Evolutionary conservation across 2,113 vertebrate genomes (phyloP), one percentile per base, ranked within the genome.

Genomic region (Sander lucioperca): DNA sequence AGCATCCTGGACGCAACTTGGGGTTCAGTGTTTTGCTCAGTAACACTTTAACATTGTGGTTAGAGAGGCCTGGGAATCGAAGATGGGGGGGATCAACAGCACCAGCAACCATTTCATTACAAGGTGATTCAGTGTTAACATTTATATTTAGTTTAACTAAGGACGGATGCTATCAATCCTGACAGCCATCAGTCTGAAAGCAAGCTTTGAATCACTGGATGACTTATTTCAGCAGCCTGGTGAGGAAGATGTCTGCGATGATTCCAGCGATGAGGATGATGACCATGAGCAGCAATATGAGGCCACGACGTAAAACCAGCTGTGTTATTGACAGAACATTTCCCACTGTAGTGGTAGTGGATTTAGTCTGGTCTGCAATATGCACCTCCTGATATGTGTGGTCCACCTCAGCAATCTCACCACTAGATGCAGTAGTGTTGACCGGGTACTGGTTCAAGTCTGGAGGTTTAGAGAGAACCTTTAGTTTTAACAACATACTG

Each of bases 221-320:
- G 39, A 39, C 13, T 93, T 74, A 84, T 65, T 89, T 82, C 13
- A 96, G 74, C 51, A 92, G 51, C 0, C 0, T 23, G 0, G 72
- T 85, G 45, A 96, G 62, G 77, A 94, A 4, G 13, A 39, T 6
- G 19, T 77, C 93, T 51, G 59, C 11, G 0, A 89, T 1, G 53
- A 96, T 73, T 59, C 93, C 95, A 13, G 12, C 85, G 0, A 86
- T 15, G 0, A 95, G 87, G 64, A 95, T 87, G 57, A 87, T 1
- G 8, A 95, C 0, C 92, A 95, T 94, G n/a, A 88, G 0, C 33
- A 96, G 39, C 70, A 93, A 19, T 0, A 77, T 14, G 30, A 94
- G 81, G 12, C 94, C 91, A 12, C 95, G 93, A 0, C 94, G 85
- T 30, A 95, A 21, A 6, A 94, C 59, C 70, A 96, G 91, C 83